phyloP scores from a whole-genome alignment of 2,888 invertebrate species.

The Cataglyphis livida region DNA sequence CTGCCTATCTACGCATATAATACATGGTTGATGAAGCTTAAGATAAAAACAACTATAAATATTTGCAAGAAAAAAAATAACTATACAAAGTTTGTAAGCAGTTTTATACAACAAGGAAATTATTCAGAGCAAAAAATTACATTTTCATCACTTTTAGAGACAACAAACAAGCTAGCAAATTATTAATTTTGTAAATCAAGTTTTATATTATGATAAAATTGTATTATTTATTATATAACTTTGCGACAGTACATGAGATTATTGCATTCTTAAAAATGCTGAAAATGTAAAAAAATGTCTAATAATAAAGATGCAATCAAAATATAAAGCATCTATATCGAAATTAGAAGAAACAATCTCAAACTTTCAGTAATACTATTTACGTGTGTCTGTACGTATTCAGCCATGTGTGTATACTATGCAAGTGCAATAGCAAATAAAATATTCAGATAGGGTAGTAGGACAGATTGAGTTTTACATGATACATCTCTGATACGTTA shows the following conservation, averaged over 20 bases:
- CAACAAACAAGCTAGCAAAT: neutral
- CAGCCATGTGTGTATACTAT: neutral
- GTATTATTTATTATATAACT: neutral
- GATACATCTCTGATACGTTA: neutral
- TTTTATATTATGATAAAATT: neutral
- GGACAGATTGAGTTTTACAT: constrained; percentile 11
- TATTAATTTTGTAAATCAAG: neutral
- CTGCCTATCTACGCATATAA: neutral
- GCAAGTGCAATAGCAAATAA: constrained; percentile 26
- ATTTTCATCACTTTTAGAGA: constrained; percentile 17
- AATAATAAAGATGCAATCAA: neutral
- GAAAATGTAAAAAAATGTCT: constrained; percentile 4
- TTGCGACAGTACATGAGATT: neutral
- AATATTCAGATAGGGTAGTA: neutral
- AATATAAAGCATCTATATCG: constrained; percentile 4
- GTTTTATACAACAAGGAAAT: constrained; percentile 9
- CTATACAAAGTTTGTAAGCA: constrained; percentile 17
- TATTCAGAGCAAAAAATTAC: neutral
- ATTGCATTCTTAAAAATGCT: constrained; percentile 4
- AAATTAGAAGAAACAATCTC: constrained; percentile 18
- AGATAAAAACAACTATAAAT: constrained; percentile 18
- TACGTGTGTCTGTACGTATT: neutral
- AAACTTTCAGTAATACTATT: constrained; percentile 1
- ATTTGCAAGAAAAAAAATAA: constrained; percentile 8
- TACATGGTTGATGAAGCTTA: neutral